Evolutionary conservation across 2,797 vertebrate genomes (phyloP).

Genomic region (Acridotheres tristis): DNA sequence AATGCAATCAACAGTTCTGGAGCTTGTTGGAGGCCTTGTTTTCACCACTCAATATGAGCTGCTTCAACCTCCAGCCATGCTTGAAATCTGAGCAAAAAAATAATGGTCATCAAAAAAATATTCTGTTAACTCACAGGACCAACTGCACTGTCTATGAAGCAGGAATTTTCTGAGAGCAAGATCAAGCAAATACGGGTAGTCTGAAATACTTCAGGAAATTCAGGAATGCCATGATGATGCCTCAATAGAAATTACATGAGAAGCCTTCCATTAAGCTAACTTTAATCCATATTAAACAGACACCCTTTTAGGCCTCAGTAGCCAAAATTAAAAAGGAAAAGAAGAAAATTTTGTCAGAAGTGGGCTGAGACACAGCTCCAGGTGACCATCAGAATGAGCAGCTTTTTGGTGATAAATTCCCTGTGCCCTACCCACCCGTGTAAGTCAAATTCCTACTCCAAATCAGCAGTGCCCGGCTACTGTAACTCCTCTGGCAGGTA

Average conservation of each 20-base stretch:
- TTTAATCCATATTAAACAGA: background rate
- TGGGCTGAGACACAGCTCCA: background rate
- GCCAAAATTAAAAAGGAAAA: background rate
- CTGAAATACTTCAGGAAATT: background rate
- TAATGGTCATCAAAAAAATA: background rate
- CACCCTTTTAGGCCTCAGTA: background rate
- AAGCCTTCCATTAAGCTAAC: background rate
- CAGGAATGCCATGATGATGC: background rate
- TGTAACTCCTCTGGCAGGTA: background rate
- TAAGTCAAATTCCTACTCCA: background rate
- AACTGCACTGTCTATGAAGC: background rate
- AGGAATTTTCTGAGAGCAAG: background rate
- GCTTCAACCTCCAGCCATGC: background rate
- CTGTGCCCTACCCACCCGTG: accelerated
- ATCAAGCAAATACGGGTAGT: accelerated
- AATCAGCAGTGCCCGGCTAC: background rate
- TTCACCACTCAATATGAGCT: background rate
- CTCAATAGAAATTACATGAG: accelerated
- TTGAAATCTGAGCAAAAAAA: background rate
- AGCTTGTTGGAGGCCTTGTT: background rate
- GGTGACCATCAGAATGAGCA: accelerated
- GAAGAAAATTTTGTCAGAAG: background rate
- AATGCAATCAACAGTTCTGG: background rate
- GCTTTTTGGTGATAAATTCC: background rate
- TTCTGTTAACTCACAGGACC: background rate